These are phyloP conservation scores for Teleogryllus occipitalis DNA, from an alignment of 1,140 invertebrate genomes.

Conservation along the genomic window DNA sequence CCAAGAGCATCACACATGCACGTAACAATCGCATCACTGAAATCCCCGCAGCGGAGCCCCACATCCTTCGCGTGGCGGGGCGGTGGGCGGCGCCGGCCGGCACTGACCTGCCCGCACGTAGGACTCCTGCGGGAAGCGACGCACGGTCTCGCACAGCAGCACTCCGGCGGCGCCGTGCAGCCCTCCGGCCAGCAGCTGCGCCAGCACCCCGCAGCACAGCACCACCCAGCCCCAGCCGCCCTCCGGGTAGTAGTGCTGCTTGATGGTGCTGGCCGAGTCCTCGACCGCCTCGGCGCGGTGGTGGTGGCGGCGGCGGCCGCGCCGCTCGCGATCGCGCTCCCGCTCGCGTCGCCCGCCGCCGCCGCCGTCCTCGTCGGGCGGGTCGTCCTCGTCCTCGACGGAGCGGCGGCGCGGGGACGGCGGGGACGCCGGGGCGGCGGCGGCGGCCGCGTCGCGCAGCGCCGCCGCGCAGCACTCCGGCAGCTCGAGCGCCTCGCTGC, in stretches of 20 bases:
- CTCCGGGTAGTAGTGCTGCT: slow-evolving; percentile 56
- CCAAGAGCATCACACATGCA: no score
- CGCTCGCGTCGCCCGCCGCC: slow-evolving; percentile 19
- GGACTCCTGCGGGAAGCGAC: slow-evolving; percentile 25
- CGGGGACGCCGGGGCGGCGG: slow-evolving; percentile 14
- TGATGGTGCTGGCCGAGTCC: slow-evolving; percentile 32
- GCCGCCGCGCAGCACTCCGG: slow-evolving; percentile 27
- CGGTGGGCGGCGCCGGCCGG: no score
- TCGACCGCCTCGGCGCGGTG: neutral
- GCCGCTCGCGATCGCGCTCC: slow-evolving; percentile 28
- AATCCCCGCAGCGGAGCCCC: no score
- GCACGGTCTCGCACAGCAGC: slow-evolving; percentile 32
- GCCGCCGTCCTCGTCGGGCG: slow-evolving; percentile 20
- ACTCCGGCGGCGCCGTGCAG: slow-evolving; percentile 41
- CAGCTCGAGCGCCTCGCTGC: slow-evolving; percentile 19
- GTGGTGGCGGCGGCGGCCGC: neutral
- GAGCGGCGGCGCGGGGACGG: no score
- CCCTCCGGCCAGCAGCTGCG: slow-evolving; percentile 44
- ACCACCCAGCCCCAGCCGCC: slow-evolving; percentile 60
- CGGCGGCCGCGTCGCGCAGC: slow-evolving; percentile 25
- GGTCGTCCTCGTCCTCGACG: neutral
- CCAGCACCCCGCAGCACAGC: slow-evolving; percentile 41
- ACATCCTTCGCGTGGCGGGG: no score
- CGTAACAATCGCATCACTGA: no score
- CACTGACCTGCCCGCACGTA: slow-evolving; percentile 28